phyloP scores from a whole-genome alignment of 2,888 invertebrate genomes.

The Catocala sponsa region DNA sequence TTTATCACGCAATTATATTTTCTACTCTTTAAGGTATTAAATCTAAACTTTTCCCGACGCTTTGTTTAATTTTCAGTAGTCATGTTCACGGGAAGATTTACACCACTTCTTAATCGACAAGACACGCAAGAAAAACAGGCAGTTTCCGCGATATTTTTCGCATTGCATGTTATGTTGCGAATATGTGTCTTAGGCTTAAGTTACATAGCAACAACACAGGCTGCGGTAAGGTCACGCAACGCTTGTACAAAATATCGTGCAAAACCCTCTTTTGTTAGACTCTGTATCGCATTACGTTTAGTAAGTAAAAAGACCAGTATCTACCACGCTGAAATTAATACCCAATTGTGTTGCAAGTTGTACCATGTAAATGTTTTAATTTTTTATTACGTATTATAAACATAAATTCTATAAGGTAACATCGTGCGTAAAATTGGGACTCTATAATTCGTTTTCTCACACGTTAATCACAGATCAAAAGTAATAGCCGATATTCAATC shows the following conservation, averaged over 20 bases:
- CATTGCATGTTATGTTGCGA: background rate
- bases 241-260: conserved; percentile 30
- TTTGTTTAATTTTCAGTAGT: no score
- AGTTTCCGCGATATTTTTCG: background rate
- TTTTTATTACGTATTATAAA: no score
- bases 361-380: no score
- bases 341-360: background rate
- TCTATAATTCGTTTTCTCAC: conserved; percentile 1
- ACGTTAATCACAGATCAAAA: background rate
- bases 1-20: no score
- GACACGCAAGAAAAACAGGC: no score
- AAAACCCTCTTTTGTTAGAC: conserved; percentile 15
- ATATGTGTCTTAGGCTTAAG: conserved; percentile 2
- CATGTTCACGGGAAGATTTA: no score
- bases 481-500: conserved; percentile 3
- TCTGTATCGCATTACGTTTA: conserved; percentile 11
- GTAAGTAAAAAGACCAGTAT: background rate
- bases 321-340: conserved; percentile 1
- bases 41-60: no score
- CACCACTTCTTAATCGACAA: no score
- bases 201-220: conserved; percentile 4
- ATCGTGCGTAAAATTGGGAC: no score
- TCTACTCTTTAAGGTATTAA: no score
- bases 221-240: conserved; percentile 35
- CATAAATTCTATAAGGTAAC: no score